phyloP scores from a whole-genome alignment of 1,140 invertebrate species.

The Grapholita molesta region DNA sequence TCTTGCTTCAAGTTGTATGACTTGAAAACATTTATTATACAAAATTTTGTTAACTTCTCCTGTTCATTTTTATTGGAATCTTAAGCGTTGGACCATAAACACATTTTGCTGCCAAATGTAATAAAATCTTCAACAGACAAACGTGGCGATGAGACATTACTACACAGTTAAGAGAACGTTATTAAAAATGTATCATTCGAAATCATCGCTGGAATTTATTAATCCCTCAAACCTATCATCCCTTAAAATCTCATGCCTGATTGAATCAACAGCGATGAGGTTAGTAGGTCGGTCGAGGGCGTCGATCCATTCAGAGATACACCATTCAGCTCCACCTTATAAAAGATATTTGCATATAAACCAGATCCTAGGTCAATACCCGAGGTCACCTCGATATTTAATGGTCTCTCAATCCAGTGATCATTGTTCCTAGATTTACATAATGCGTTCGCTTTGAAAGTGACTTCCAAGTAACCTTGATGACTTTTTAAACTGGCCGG shows the following conservation, averaged over 20 bases:
- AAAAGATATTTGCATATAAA: slow-evolving; percentile 15
- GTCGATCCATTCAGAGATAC: slow-evolving; percentile 19
- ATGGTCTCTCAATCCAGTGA: background rate
- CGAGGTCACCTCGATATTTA: slow-evolving; percentile 17
- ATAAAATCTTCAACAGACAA: no score
- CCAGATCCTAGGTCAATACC: slow-evolving; percentile 24
- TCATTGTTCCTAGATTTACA: background rate
- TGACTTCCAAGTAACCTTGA: background rate
- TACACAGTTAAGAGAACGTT: no score
- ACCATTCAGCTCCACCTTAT: slow-evolving; percentile 11
- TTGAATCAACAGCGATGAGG: slow-evolving; percentile 7
- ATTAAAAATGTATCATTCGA: background rate
- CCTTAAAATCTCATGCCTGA: background rate
- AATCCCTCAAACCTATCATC: background rate
- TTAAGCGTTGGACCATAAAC: no score
- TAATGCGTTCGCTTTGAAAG: background rate
- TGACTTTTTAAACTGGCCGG: background rate
- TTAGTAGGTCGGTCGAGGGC: slow-evolving; percentile 25
- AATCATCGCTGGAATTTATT: no score
- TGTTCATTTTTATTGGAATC: no score
- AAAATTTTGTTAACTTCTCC: no score
- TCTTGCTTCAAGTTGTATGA: no score
- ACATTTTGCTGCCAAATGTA: no score
- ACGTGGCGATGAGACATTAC: no score
- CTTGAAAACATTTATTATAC: no score